Base-by-base conservation (phyloP, 2,113 vertebrate species). In the Podocnemis expansa region DNA sequence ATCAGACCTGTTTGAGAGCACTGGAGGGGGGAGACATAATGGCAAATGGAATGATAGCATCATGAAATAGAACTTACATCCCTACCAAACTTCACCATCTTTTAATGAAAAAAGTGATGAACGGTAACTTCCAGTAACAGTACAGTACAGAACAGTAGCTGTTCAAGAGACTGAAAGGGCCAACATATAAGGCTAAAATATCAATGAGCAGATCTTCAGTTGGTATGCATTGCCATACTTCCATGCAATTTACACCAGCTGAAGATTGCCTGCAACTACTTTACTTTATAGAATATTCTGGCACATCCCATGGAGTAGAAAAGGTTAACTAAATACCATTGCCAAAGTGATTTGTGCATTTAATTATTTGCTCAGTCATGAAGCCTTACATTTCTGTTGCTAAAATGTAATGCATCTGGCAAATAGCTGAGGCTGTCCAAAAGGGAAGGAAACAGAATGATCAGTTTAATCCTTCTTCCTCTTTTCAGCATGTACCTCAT, bases 101-200 rank as follows among this genome's bases (percentile, higher is more conserved):
- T 76, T 24, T 41, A 29, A 78, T 8, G 6, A 88, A 19, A 82
- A 95, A 13, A 52, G 70, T 90, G 81, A 76, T 24, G 9, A 8
- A 82, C 0, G 0, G 6, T 11, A 55, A 73, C 78, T 82, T 49
- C 45, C 41, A 43, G 24, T 24, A 47, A 47, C 47, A 10, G 47
- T 47, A 80, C 34, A 80, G 86, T n/a, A 80, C 8, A 38, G 12
- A 67, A 78, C 67, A 89, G 49, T 27, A 80, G n/a, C 63, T 70
- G 5, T 38, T 70, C n/a, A 70, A 19, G 90, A 51, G 5, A 60
- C 47, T 80, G 56, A 3, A 47, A 56, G 14, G 88, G 88, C 78
- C 13, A 67, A 9, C 70, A 88, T 25, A 80, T 3, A 80, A 73
- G 3, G 12, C 19, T 82, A 8, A 21, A 9, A 8, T 7, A 45